Evolutionary conservation across 2,888 invertebrate species (phyloP), one percentile per base, ranked within the genome.

Genomic region (Nymphalis c-album): DNA sequence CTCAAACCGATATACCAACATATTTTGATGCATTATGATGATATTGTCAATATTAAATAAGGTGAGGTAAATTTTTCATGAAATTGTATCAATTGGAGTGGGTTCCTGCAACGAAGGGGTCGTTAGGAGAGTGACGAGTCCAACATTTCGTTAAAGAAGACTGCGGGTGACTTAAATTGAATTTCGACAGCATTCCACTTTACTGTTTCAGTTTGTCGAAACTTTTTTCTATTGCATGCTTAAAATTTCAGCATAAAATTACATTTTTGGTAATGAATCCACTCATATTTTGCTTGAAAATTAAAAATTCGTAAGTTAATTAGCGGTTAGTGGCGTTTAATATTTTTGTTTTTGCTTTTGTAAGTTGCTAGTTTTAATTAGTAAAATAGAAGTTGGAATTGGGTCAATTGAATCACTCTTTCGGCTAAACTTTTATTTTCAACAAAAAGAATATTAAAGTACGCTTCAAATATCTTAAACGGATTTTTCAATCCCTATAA

Each of bases 61-160:
- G 40, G 26, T 40, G 40, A 57, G 35, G 40, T 40, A 57, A 35
- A 57, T 35, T 40, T 57, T 40, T 17, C 57, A 5, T 26, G 7
- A 40, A 18, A 7, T 18, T 20, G 35, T 18, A 67, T 51, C 67
- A 62, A 67, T 67, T 50, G 58, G 16, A 20, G 31, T 20, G 61
- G 67, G 57, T 67, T 47, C 40, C 7, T 57, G 45, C 13, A 63
- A 59, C 58, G 60, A 31, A 31, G 6, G 26, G 26, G 62, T 67
- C 67, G 67, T 70, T 70, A 70, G 50, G 51, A 53, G 48, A 61
- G 59, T 64, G 64, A 68, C 70, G 68, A 68, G 68, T 70, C 40
- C 47, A 58, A 61, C 58, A 50, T 70, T 70, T 70, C 64, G 67
- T 67, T 70, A 61, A 53, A 69, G 63, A 60, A 59, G 63, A 20